phyloP scores from a whole-genome alignment of 2,113 vertebrate species.

The Phylloscopus trochiloides region DNA sequence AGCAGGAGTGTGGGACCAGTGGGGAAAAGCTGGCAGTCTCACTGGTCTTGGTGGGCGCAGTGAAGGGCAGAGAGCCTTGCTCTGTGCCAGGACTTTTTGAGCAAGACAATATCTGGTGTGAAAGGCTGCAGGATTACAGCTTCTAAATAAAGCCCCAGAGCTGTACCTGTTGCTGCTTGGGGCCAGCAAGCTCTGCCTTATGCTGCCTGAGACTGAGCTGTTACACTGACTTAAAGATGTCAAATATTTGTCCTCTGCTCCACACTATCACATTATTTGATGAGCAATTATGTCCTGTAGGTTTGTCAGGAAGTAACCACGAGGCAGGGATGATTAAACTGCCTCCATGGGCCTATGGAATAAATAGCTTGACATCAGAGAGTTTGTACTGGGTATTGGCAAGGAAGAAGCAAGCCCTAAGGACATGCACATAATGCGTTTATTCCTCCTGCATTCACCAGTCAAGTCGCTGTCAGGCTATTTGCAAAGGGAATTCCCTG shows the following conservation, averaged over 20 bases:
- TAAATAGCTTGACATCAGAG: neutral
- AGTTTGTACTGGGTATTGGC: neutral
- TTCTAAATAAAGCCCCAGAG: constrained; percentile 17
- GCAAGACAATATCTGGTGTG: neutral
- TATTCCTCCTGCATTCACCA: neutral
- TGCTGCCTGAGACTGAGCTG: neutral
- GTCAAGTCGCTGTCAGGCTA: neutral
- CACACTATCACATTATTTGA: neutral
- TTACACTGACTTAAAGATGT: neutral
- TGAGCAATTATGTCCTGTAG: neutral
- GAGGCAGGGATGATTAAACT: neutral
- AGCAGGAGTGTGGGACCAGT: neutral
- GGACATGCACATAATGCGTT: neutral
- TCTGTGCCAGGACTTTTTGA: neutral
- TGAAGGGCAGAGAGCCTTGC: neutral
- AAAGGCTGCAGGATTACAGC: neutral
- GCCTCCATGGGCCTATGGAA: neutral
- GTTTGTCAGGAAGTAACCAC: neutral
- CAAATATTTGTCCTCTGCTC: neutral
- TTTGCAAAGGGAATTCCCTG: neutral
- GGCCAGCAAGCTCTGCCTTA: neutral
- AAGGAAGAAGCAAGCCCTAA: neutral
- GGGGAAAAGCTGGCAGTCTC: neutral
- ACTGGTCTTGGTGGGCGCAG: fast-evolving
- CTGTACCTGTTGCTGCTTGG: neutral